A percentile compares a stretch with the other conserved stretches of the same genome.
Evolutionary conservation across 2,888 invertebrate species (phyloP).

Genomic region (Trilocha varians): DNA sequence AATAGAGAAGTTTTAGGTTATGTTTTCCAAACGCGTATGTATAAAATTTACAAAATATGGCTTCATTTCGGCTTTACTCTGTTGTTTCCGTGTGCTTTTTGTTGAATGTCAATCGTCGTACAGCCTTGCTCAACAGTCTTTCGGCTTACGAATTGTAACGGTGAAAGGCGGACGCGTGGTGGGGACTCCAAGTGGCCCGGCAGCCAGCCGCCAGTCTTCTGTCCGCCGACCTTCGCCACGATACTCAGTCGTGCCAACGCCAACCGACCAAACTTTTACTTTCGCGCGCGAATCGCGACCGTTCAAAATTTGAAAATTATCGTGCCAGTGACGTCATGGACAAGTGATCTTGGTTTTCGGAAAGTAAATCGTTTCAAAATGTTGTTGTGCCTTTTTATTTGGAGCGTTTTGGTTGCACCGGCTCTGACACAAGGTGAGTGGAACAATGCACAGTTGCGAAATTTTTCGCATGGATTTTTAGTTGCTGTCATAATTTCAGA

Average conservation of each 20-base stretch:
- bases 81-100: conserved; percentile 61
- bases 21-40: too few relatives aligned
- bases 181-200: conserved; percentile 31
- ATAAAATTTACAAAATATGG: too few relatives aligned
- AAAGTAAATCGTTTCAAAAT: conserved; percentile 47
- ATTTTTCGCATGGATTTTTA: too few relatives aligned
- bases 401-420: conserved; percentile 56
- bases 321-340: conserved; percentile 38
- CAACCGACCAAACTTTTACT: conserved; percentile 40
- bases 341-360: conserved; percentile 35
- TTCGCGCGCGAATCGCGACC: conserved; percentile 38
- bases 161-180: conserved; percentile 44
- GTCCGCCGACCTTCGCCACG: conserved; percentile 20
- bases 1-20: too few relatives aligned
- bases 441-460: conserved; percentile 35
- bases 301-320: conserved; percentile 14
- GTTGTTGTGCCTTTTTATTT: conserved; percentile 59
- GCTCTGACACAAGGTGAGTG: conserved; percentile 62
- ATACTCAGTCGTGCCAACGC: conserved; percentile 12
- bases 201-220: conserved; percentile 36
- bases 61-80: too few relatives aligned
- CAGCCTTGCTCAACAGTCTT: conserved; percentile 66
- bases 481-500: not conserved
- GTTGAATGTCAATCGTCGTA: conserved; percentile 68
- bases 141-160: conserved; percentile 60